Evolutionary conservation across 2,888 invertebrate species (phyloP).

Genomic region (Tuta absoluta): DNA sequence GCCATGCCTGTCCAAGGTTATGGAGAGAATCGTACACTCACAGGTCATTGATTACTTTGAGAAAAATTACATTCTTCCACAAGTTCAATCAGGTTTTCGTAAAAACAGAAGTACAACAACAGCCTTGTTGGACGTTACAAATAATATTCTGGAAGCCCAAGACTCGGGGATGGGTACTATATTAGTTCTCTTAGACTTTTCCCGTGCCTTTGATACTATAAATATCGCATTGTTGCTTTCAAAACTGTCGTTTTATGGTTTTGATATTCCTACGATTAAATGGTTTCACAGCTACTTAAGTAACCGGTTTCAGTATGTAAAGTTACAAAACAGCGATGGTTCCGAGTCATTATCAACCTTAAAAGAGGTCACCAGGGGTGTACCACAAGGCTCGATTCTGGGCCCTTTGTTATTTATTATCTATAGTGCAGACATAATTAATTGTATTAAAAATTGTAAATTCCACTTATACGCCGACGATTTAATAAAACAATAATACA

Average conservation of each 20-base stretch:
- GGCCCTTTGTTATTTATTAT: constrained; percentile 16
- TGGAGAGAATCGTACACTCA: constrained; percentile 23
- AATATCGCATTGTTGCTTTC: constrained; percentile 27
- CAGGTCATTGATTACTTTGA: constrained; percentile 23
- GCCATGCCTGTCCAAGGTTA: constrained; percentile 29
- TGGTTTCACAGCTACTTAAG: neutral
- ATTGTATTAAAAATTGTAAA: constrained; percentile 13
- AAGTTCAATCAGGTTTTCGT: constrained; percentile 15
- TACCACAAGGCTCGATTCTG: constrained; percentile 17
- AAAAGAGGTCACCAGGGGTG: neutral
- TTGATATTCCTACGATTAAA: neutral
- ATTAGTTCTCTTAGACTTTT: constrained; percentile 22
- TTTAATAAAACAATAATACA: too few relatives aligned
- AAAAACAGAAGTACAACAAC: too few relatives aligned
- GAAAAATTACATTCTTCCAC: constrained; percentile 19
- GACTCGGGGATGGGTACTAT: constrained; percentile 35
- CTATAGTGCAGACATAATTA: constrained; percentile 11
- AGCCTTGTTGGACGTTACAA: too few relatives aligned
- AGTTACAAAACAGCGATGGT: constrained; percentile 7
- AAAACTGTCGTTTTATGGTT: constrained; percentile 13
- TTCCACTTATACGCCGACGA: constrained; percentile 17
- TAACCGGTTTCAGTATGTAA: constrained; percentile 11
- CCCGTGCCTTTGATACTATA: constrained; percentile 38
- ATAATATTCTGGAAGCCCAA: constrained; percentile 25
- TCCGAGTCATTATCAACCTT: neutral